Base-by-base conservation (phyloP, 2,888 invertebrate species). In the Drosophila ezoana region DNA sequence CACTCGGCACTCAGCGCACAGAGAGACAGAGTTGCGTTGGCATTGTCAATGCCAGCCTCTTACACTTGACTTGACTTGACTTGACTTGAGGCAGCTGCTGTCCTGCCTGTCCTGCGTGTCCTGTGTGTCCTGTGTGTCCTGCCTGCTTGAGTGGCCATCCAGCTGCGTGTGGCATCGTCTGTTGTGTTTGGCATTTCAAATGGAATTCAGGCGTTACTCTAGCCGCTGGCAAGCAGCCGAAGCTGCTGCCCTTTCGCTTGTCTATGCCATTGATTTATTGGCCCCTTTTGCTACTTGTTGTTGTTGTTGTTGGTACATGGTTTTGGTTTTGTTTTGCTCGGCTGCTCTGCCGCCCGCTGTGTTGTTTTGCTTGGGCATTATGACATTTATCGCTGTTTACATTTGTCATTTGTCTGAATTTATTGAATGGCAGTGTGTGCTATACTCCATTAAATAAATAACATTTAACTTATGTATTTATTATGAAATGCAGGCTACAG, bases 211-310 rank as follows among this genome's bases (percentile, higher is more conserved):
- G 16, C 56, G 37, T 37, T 52, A 51, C 54, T 58, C 32, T 20
- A 23, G 43, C 37, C 51, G 1, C 28, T 14, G 32, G 28, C 58
- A 45, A 38, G 14, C 14, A 3, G 23, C 4, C 16, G 32, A 6
- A 9, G 44, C 13, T 28, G 41, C 61, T 78, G 76, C 60, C 65
- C 61, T 53, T 80, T 54, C 49, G 62, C 64, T 53, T 43, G 81
- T 51, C 72, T 62, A 59, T 64, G 56, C 57, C 88, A 89, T 81
- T 89, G 89, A 86, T 88, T 86, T 88, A 86, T 86, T 87, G 81
- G 81, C 62, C 52, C 65, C 66, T 61, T 41, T 49, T 48, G 18
- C 35, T 44, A 2, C 18, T 18, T 18, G 44, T 35, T 23, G 14
- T 28, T 35, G 44, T 35, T n/a, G n/a, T n/a, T n/a, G n/a, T n/a